These are phyloP conservation scores for Druceiella hillmani DNA, from an alignment of 2,888 invertebrate genomes.

Conservation along the genomic window DNA sequence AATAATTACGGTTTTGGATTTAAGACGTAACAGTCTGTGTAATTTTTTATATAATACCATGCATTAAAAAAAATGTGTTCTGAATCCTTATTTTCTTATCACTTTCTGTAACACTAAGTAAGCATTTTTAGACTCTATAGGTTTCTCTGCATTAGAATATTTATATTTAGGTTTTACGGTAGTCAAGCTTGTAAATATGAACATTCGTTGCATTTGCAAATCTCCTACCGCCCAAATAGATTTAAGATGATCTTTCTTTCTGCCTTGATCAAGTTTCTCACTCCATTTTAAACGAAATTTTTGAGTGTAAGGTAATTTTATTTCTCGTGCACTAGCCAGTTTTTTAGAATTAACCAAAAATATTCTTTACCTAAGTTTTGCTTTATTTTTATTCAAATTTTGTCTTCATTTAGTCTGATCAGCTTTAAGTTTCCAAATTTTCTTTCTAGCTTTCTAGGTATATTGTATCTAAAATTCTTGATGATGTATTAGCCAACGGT, in stretches of 20 bases:
- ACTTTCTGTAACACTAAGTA: no score
- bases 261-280: constrained; percentile 4
- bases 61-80: no score
- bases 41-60: no score
- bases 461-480: neutral
- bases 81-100: no score
- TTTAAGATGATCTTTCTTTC: constrained; percentile 5
- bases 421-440: neutral
- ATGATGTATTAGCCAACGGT: no score
- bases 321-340: constrained; percentile 5
- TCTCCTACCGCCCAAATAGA: constrained; percentile 6
- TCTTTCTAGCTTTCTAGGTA: constrained; percentile 4
- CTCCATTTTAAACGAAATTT: constrained; percentile 9
- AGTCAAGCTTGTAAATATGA: constrained; percentile 7
- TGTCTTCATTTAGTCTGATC: neutral
- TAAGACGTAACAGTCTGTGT: no score
- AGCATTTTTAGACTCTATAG: constrained; percentile 6
- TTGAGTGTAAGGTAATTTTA: constrained; percentile 9
- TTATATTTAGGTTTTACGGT: constrained; percentile 9
- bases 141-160: constrained; percentile 6
- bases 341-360: constrained; percentile 3
- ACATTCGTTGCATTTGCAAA: constrained; percentile 6
- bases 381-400: neutral
- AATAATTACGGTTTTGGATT: no score
- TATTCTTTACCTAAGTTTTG: neutral